Evolutionary conservation across 1,140 invertebrate genomes (phyloP), one percentile per base, ranked within the genome.

Genomic region (Lasaia peninsularis): DNA sequence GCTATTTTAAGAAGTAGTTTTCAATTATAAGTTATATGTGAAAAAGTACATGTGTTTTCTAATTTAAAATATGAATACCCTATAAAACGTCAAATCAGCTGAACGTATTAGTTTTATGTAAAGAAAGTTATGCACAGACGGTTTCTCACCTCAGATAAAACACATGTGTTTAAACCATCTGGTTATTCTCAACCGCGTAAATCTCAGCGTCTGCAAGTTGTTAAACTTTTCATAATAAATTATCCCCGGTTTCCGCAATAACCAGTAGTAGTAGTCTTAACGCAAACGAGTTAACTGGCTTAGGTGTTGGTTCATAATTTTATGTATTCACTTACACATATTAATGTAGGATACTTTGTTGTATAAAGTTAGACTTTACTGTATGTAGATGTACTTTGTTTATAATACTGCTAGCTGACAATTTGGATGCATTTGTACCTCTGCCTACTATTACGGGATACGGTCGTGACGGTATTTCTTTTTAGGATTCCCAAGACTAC

Each of bases 201-300:
- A 67, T 49, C 57, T 56, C 31, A 2, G 62, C 51, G 68, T 68
- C 65, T 48, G 56, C 33, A 58, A 63, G 56, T 54, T 49, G 44
- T 62, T 72, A 71, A 48, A 48, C 40, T 20, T 48, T 20, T 48
- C 40, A 48, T 48, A n/a, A n/a, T n/a, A 48, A 48, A 20, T 48
- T 60, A 44, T 61, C 60, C 59, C 60, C 60, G 61, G 56, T 68
- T 72, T 70, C 75, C 75, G 63, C 68, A 72, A 78, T 73, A 76
- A 70, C 59, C 73, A 74, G 65, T 63, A 72, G 68, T 74, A 72
- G 73, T 69, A n/a, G n/a, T n/a, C n/a, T 28, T 56, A 48, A 63
- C 52, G 61, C 67, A 68, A 68, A 78, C 68, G 68, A 21, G 11
- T 9, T 48, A 48, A 48, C 16, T 4, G 9, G 20, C 10, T 48